Evolutionary conservation across 2,888 invertebrate genomes (phyloP).

Genomic region (Leucophenga maculata): DNA sequence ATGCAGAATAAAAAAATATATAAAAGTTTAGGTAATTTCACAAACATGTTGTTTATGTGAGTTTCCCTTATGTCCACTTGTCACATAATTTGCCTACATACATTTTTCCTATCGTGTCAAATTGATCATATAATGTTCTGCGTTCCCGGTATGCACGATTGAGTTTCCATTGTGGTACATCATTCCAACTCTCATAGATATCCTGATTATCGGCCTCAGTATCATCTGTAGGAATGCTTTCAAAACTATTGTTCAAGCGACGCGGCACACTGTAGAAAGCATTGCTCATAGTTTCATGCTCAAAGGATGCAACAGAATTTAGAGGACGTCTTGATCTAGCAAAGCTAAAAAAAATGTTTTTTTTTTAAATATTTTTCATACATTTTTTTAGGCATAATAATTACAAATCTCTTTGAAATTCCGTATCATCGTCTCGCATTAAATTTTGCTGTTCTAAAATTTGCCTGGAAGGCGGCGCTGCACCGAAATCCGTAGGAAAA

Average conservation of each 20-base stretch:
- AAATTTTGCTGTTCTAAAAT: too few relatives aligned
- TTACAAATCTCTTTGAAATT: too few relatives aligned
- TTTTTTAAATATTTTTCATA: too few relatives aligned
- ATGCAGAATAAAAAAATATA: background rate
- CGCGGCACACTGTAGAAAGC: conserved; percentile 2
- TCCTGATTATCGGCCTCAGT: conserved; percentile 18
- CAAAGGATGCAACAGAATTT: background rate
- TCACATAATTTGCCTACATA: conserved; percentile 32
- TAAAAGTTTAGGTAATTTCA: too few relatives aligned
- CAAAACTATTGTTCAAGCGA: background rate
- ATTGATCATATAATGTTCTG: conserved; percentile 53
- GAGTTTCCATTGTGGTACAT: conserved; percentile 45
- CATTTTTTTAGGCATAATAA: too few relatives aligned
- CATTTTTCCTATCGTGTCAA: conserved; percentile 55
- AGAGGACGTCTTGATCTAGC: background rate
- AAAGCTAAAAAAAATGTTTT: background rate
- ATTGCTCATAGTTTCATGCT: background rate
- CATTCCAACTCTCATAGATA: conserved; percentile 36
- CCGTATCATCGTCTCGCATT: too few relatives aligned
- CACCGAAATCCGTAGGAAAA: too few relatives aligned
- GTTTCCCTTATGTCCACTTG: background rate
- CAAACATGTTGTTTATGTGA: too few relatives aligned
- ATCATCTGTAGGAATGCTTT: too few relatives aligned
- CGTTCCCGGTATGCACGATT: conserved; percentile 57
- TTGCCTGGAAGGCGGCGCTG: too few relatives aligned